Base-by-base conservation (phyloP, 2,113 vertebrate species). In the Stigmatopora nigra region DNA sequence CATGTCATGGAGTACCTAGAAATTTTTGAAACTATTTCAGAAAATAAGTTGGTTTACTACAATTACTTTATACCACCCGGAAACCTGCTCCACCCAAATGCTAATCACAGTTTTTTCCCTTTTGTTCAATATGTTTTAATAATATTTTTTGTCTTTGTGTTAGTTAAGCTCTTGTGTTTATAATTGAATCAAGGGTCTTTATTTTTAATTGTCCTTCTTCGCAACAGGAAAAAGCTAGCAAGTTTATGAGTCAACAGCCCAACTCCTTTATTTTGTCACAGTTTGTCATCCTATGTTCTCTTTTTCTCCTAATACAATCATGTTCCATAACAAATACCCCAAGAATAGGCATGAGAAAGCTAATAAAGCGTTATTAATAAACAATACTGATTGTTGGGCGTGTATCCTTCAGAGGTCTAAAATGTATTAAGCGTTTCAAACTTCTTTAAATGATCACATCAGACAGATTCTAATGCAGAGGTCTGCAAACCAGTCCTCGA, bases 241-340 rank as follows among this genome's bases (percentile, higher is more conserved):
- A 19, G 11, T 41, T 44, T 38, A 20, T 61, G 59, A 61, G 59
- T 61, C 59, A 61, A 38, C 59, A 61, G 17, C 17, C 59, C 53
- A 55, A 55, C 17, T 45, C 58, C 31, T n/a, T 41, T 20, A 61
- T 61, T 45, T 61, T 44, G 38, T 45, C 59, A 61, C 5, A 38
- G 9, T 60, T 36, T 60, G 17, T 61, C 38, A 41, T 19, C 36
- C 20, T 14, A 55, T 19, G 45, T 61, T 38, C 31, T 61, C 38
- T 45, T 61, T 61, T 61, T 61, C 4, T 0, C 1, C 16, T n/a
- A n/a, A 19, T 19, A 38, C 35, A 2, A n/a, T 12, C 35, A 57
- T 36, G 11, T 61, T 44, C 20, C 38, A 55, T 22, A 25, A 55
- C 20, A 15, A 13, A 25, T 48, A 41, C 5, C 53, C 13, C 22